Conservation (phyloP, 2,113 vertebrate genomes). For the Turnix velox region DNA sequence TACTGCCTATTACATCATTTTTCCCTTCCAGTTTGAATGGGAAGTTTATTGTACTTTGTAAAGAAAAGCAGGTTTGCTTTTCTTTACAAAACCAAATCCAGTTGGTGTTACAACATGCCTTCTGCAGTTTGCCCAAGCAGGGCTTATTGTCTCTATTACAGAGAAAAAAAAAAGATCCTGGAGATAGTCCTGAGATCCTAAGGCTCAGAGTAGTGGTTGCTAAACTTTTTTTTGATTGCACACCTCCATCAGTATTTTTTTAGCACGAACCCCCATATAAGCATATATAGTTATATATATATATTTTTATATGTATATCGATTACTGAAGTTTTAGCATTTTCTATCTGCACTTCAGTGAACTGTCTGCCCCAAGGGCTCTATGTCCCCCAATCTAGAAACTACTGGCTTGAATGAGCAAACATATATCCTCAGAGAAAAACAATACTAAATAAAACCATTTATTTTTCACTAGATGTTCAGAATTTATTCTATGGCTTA, state of each 20-base stretch:
- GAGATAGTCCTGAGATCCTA: background rate
- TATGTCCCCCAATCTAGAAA: background rate
- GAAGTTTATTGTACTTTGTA: background rate
- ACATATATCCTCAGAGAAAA: background rate
- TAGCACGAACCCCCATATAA: background rate
- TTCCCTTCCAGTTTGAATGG: background rate
- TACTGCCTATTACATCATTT: background rate
- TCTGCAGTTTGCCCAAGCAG: background rate
- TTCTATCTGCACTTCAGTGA: background rate
- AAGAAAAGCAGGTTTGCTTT: background rate
- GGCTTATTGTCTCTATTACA: background rate
- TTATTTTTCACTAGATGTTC: background rate
- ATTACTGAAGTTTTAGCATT: background rate
- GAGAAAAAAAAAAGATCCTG: background rate
- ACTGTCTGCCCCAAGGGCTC: background rate
- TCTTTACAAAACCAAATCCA: background rate
- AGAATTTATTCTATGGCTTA: background rate
- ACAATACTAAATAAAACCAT: background rate
- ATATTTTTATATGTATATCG: too few species aligned
- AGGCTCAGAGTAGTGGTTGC: background rate
- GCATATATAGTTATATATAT: background rate
- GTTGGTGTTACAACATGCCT: background rate
- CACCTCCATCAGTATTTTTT: background rate
- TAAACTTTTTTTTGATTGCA: background rate
- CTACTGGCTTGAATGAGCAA: background rate